phyloP scores from a whole-genome alignment of 1,140 invertebrate genomes.

The Drosophila triauraria region DNA sequence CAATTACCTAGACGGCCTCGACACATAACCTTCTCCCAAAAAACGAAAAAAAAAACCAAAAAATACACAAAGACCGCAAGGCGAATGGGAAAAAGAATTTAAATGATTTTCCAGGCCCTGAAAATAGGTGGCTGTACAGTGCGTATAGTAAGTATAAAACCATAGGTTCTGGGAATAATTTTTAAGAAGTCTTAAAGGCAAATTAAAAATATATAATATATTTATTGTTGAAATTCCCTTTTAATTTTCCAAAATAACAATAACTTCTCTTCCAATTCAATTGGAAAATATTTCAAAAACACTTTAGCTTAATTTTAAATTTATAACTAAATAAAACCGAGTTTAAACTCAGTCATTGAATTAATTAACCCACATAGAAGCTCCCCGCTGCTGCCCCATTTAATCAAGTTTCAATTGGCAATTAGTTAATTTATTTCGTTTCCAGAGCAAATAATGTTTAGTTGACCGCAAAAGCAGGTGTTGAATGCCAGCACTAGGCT shows the following conservation, averaged over 20 bases:
- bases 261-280: too few species aligned
- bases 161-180: background rate
- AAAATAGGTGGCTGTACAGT: conserved; percentile 3
- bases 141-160: background rate
- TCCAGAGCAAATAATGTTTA: background rate
- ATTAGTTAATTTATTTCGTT: conserved; percentile 6
- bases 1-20: conserved; percentile 75
- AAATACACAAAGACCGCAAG: conserved; percentile 4
- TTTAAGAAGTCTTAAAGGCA: too few species aligned
- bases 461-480: conserved; percentile 7
- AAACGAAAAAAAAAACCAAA: background rate
- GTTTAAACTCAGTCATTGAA: background rate
- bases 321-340: background rate
- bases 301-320: background rate
- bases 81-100: conserved; percentile 1
- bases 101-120: conserved; percentile 2
- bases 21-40: conserved; percentile 37
- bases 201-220: too few species aligned
- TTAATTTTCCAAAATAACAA: too few species aligned
- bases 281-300: too few species aligned
- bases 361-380: background rate
- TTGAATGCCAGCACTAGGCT: background rate
- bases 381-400: background rate
- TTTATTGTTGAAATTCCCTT: too few species aligned
- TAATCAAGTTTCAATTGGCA: conserved; percentile 1